Evolutionary conservation across 2,797 vertebrate species (phyloP), one percentile per base, ranked within the genome.

Genomic region (Malacoctenus gilli): DNA sequence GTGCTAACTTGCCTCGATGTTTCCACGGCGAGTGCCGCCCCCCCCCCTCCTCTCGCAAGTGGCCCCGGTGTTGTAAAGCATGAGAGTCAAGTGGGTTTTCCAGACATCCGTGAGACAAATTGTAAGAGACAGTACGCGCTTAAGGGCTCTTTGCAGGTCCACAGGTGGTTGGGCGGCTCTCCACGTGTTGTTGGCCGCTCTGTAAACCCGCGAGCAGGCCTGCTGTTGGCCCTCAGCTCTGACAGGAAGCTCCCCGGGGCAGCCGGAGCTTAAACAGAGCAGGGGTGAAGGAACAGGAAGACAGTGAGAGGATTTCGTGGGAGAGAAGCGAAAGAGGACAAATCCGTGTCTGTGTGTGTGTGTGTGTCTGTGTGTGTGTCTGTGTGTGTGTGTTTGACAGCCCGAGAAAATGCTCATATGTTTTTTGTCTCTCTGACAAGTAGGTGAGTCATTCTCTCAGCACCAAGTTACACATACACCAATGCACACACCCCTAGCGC

Each of bases 61-160:
- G 50, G 63, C 58, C 41, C 64, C 7, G 8, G 20, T 57, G 73
- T 68, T 72, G 57, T 76, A 57, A 64, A 75, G 55, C 32, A 35
- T 34, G 22, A 53, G 52, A 75, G 59, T 59, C 58, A 52, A 61
- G 58, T 38, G 47, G 67, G 74, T 67, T 70, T 68, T 70, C 40
- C 43, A 72, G 65, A 74, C 59, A 59, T 77, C 72, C 79, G 74
- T 67, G 52, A 84, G 68, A 84, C 58, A 69, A 72, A 78, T 47
- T 50, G 62, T 51, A 21, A 44, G 58, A 79, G 72, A 74, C n/a
- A n/a, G 48, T 59, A 59, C 64, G 55, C 10, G 57, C 59, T 52
- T 62, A 46, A 72, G 70, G 65, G 72, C 69, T 59, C 68, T 56
- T 52, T 70, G 68, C 54, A 57, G 68, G 51, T 60, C 56, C 78